Evolutionary conservation across 2,888 invertebrate species (phyloP).

Genomic region (Torymus texanus): DNA sequence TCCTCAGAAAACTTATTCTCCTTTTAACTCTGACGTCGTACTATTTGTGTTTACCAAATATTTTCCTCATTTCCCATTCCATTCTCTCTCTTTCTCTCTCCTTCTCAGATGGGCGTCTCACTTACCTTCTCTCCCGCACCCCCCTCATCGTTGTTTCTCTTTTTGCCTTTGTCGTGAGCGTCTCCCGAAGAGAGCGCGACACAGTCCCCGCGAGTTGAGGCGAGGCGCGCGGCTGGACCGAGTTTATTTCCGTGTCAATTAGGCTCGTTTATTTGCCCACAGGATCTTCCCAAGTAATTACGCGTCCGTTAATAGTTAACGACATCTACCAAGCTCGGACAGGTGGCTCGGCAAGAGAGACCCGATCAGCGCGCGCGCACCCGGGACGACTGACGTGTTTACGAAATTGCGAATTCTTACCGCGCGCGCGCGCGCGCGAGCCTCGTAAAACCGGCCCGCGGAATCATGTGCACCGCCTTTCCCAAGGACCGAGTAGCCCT

Average conservation of each 20-base stretch:
- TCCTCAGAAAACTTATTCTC: neutral
- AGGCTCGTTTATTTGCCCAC: constrained; percentile 72
- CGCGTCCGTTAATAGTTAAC: constrained; percentile 72
- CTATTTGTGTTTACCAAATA: constrained; percentile 38
- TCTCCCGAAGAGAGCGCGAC: constrained; percentile 10
- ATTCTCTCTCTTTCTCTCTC: constrained; percentile 31
- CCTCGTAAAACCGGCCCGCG: constrained; percentile 1
- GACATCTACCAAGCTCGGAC: constrained; percentile 69
- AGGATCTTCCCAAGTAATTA: constrained; percentile 72
- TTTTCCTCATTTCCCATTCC: constrained; percentile 47
- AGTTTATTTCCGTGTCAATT: constrained; percentile 74
- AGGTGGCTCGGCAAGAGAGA: constrained; percentile 65
- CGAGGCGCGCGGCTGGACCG: constrained; percentile 55
- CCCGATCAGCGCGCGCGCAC: constrained; percentile 27
- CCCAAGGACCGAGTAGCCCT: too few relatives aligned
- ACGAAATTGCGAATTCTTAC: constrained; percentile 44
- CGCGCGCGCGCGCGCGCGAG: neutral
- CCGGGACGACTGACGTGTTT: constrained; percentile 34
- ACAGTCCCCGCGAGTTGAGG: constrained; percentile 26
- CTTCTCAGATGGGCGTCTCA: neutral
- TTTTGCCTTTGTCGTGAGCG: constrained; percentile 40
- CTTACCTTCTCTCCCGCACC: neutral
- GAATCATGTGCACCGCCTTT: too few relatives aligned
- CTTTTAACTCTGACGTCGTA: constrained; percentile 11
- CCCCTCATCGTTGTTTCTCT: constrained; percentile 3